Evolutionary conservation across 2,888 invertebrate genomes (phyloP), one percentile per base, ranked within the genome.

Genomic region (Tortricodes alternella): DNA sequence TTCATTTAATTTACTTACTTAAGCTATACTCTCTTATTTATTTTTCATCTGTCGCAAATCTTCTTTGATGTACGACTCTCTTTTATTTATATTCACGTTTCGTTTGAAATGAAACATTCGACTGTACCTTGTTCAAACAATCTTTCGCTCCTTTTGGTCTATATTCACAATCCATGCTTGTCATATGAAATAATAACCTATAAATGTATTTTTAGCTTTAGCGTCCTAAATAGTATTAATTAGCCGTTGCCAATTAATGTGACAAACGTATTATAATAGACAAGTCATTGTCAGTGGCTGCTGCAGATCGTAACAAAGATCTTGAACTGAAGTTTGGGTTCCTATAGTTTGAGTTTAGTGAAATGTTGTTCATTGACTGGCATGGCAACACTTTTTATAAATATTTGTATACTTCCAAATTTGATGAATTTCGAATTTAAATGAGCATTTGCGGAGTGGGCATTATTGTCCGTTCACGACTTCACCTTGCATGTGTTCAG

Each of bases 261-360:
- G 29, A 44, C 32, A 37, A 32, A 32, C 37, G 41, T 24, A 27
- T 46, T n/a, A 50, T 23, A 39, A 16, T 35, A 48, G 9, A 37
- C 49, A 43, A 53, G 48, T 43, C 38, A 51, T 16, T 60, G 39
- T 15, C 34, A 52, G 57, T 24, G 62, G 43, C 53, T 21, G 41
- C 53, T 29, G 49, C 51, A 65, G 74, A 74, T 77, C 74, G 61
- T 58, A 38, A 29, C 18, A 43, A 67, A 72, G 85, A 86, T 88
- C 85, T 77, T 79, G 87, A 79, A 89, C 89, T 89, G 89, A 89
- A 72, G 74, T 74, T 73, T 78, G 76, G 80, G 89, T 89, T 89
- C 89, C 89, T 89, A 89, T 88, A 80, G 73, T 77, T 75, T 83
- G 80, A 83, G 77, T 80, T 79, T 80, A 80, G 76, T 76, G 70